Evolutionary conservation across 2,113 vertebrate genomes (phyloP), one percentile per base, ranked within the genome.

Genomic region (Aythya baeri): DNA sequence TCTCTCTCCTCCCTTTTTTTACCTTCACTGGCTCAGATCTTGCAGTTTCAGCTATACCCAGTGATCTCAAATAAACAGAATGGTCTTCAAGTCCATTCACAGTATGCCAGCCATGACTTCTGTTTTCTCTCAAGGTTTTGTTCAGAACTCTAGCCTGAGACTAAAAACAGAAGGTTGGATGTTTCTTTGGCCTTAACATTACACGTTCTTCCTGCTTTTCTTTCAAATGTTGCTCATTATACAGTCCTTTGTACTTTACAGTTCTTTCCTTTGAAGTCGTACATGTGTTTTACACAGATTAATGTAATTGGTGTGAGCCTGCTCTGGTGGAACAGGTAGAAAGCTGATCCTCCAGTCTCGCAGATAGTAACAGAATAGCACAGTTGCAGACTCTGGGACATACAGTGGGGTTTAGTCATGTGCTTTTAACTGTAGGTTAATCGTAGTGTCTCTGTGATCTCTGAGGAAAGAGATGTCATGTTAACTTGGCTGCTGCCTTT

Each of bases 191-290:
- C 27, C 66, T 85, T 82, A 79, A 65, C 26, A 38, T 13, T 50
- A 20, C 29, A 5, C 57, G 32, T 84, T 95, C 34, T 58, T 89
- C 61, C 26, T 70, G 54, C 31, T 70, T 57, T 95, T 83, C 68
- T 80, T 95, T 74, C 73, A 87, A 86, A 68, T 49, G 14, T 36
- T 82, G 27, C n/a, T 93, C 54, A 61, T 93, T 78, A 78, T 79
- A 65, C 23, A 57, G 15, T 79, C 32, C 62, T 92, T 94, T 83
- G 74, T 91, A 88, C 67, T 84, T 86, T 18, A 62, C 63, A 70
- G 27, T 70, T 70, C 49, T 91, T 82, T 84, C 22, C 73, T 86
- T 88, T 91, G 54, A 92, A 92, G 86, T 81, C 73, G 36, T 76
- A 22, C 23, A 54, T 38, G 44, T 3, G 13, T 36, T 92, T 94